Evolutionary conservation across 2,113 vertebrate genomes (phyloP).

Genomic region (Datnioides undecimradiatus): DNA sequence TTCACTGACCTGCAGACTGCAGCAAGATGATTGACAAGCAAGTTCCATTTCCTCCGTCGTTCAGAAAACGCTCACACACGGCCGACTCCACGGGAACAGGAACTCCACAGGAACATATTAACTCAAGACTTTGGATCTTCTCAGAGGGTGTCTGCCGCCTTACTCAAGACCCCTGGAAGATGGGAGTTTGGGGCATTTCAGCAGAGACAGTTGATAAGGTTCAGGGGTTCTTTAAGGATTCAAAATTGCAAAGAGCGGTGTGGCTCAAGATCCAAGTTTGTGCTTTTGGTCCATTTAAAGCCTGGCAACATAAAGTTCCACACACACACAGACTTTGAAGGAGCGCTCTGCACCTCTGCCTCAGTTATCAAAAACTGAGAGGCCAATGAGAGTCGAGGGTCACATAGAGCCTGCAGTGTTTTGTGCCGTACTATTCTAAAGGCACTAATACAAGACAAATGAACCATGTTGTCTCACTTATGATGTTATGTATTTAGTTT

Average conservation of each 20-base stretch:
- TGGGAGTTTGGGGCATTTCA: constrained; percentile 43
- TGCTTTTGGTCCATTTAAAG: constrained; percentile 39
- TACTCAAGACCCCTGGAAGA: constrained; percentile 16
- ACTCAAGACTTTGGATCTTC: constrained; percentile 59
- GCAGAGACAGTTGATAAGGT: constrained; percentile 50
- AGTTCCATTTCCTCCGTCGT: constrained; percentile 56
- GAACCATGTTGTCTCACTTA: constrained; percentile 55
- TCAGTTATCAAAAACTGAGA: constrained; percentile 29
- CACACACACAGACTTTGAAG: constrained; percentile 54
- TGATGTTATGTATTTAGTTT: constrained; percentile 65
- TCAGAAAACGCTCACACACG: constrained; percentile 37
- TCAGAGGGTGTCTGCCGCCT: constrained; percentile 46
- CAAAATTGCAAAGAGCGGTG: constrained; percentile 30
- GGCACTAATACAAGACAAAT: constrained; percentile 41
- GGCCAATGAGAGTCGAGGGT: constrained; percentile 26
- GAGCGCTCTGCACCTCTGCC: constrained; percentile 47
- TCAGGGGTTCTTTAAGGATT: constrained; percentile 56
- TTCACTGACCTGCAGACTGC: constrained; percentile 66
- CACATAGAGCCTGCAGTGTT: constrained; percentile 45
- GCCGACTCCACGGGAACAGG: constrained; percentile 55
- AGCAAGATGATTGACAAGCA: constrained; percentile 58
- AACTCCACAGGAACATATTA: constrained; percentile 55
- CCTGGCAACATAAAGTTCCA: constrained; percentile 38
- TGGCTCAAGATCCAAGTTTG: constrained; percentile 28
- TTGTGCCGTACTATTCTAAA: constrained; percentile 53